phyloP scores from a whole-genome alignment of 1,140 invertebrate genomes.

The Camponotus pennsylvanicus region DNA sequence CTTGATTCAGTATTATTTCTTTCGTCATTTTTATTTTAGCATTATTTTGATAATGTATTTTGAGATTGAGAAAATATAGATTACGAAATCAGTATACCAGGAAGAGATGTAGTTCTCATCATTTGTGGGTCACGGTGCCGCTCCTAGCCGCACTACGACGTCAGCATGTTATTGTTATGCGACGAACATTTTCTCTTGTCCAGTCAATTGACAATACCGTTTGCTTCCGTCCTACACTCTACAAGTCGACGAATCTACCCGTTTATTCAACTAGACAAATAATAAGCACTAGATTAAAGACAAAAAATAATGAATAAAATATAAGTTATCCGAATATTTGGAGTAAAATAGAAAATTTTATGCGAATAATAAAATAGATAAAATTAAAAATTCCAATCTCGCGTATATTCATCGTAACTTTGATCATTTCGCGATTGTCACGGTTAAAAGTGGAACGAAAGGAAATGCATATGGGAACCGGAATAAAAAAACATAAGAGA shows the following conservation, averaged over 20 bases:
- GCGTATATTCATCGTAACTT: too few species aligned
- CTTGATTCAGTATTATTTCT: neutral
- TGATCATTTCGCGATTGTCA: constrained; percentile 1
- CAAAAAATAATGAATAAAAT: neutral
- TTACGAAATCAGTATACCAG: constrained; percentile 13
- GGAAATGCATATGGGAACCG: neutral
- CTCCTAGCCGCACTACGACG: constrained; percentile 71
- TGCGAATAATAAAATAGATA: neutral
- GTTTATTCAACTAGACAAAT: neutral
- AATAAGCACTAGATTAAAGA: neutral
- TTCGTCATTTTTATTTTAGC: neutral
- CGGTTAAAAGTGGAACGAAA: constrained; percentile 21
- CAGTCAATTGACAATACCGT: constrained; percentile 45
- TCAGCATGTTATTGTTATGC: constrained; percentile 72
- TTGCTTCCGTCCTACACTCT: constrained; percentile 3
- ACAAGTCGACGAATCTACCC: neutral
- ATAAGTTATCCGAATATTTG: neutral
- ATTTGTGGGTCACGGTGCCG: constrained; percentile 75
- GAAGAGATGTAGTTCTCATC: constrained; percentile 52
- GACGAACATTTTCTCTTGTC: constrained; percentile 66
- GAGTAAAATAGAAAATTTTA: neutral
- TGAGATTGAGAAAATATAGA: constrained; percentile 25
- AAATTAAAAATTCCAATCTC: neutral
- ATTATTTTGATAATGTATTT: constrained; percentile 51
- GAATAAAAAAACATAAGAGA: neutral